phyloP scores from a whole-genome alignment of 2,113 vertebrate species.

The Gambusia affinis region DNA sequence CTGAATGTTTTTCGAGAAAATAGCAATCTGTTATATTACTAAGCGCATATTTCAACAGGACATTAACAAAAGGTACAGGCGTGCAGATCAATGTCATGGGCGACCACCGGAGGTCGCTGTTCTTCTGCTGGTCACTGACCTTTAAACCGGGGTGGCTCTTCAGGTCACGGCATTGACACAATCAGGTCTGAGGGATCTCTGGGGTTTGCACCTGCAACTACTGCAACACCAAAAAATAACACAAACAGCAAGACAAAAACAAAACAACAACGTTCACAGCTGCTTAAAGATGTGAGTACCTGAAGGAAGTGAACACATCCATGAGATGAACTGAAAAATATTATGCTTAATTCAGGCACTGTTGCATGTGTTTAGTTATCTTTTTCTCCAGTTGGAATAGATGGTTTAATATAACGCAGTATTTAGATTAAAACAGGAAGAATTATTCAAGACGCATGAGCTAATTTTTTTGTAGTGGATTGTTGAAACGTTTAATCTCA shows the following conservation, averaged over 20 bases:
- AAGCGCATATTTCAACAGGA: background rate
- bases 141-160: background rate
- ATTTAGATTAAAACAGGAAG: no score
- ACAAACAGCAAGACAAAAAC: no score
- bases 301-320: background rate
- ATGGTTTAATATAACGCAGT: background rate
- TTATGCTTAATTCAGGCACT: background rate
- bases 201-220: background rate
- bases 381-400: background rate
- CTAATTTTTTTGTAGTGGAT: no score
- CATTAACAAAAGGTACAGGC: background rate
- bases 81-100: background rate
- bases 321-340: background rate
- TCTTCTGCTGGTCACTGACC: conserved; percentile 37
- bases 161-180: background rate
- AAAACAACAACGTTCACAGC: background rate
- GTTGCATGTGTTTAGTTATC: background rate
- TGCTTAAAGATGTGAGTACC: background rate
- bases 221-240: conserved; percentile 2
- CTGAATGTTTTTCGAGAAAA: background rate
- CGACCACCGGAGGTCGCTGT: conserved; percentile 70
- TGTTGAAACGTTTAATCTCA: background rate
- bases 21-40: background rate
- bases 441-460: no score
- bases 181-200: background rate